Evolutionary conservation across 1,140 invertebrate genomes (phyloP), one percentile per base, ranked within the genome.

Genomic region (Ceratina calcarata): DNA sequence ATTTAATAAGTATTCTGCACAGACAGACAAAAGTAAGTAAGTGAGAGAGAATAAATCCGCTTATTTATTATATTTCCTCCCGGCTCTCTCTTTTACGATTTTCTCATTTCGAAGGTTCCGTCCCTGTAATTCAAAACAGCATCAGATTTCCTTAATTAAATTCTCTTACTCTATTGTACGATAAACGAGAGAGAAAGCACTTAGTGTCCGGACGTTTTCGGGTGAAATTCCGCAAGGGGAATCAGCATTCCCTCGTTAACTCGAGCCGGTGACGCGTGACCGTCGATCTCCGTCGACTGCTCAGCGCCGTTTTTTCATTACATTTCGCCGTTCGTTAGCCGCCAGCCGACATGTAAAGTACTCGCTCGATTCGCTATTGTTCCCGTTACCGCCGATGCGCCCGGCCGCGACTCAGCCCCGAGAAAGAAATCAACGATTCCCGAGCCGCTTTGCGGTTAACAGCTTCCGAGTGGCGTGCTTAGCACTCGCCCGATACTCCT

Each of bases 401-500:
- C 37, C 77, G 51, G 60, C 55, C 53, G 37, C 60, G 69, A 65
- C 69, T 58, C 61, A 51, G 61, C 60, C 37, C 20, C 55, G 78
- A 73, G 66, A 67, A 45, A 45, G 37, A 71, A 79, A 79, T 67
- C 78, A 74, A 74, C 71, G 62, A 60, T 66, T 61, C 62, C 62
- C 58, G 55, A 74, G 66, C 45, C 53, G 64, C 71, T 74, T 67
- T 57, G 71, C n/a, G 22, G 70, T 61, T 66, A 73, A 79, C 70
- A 74, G 62, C 70, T 74, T 66, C 62, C 61, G 70, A 73, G 70
- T 73, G 53, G 78, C 78, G 62, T 49, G 71, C 78, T 61, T 79
- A 79, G 37, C 78, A 73, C 55, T 74, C 27, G 61, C 64, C 71
- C 37, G 37, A 79, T 79, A 79, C 78, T 73, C 53, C 78, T 79